Conservation (phyloP, 2,113 vertebrate genomes). For the Panthera tigris region DNA sequence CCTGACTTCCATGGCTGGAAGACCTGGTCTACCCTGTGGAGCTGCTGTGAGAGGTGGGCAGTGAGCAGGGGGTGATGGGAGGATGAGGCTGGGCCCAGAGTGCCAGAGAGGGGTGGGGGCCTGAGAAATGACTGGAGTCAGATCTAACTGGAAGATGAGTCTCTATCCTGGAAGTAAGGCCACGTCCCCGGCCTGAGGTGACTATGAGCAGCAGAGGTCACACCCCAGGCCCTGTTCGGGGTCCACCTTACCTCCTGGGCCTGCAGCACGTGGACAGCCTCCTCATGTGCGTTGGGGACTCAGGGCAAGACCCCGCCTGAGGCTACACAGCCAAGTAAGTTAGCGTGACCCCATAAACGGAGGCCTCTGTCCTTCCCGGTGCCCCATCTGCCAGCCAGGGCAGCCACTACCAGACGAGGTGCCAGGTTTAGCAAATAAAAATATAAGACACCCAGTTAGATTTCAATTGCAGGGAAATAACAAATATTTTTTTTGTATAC, state of each 20-base stretch:
- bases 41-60: too few relatives aligned
- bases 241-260: neutral
- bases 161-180: neutral
- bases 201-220: neutral
- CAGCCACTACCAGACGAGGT: neutral
- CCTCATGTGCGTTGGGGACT: neutral
- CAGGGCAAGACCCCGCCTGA: neutral
- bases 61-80: neutral
- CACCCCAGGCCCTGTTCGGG: neutral
- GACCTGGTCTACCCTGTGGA: neutral
- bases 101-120: accelerated
- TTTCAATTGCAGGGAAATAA: neutral
- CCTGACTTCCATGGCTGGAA: neutral
- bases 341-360: neutral
- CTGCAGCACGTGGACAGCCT: neutral
- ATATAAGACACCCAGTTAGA: neutral
- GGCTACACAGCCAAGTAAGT: neutral
- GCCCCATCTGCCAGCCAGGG: neutral
- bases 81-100: accelerated
- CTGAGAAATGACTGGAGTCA: neutral
- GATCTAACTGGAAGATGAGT: accelerated
- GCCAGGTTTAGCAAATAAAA: neutral
- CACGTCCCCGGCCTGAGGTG: neutral
- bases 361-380: neutral
- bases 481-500: neutral